Base-by-base conservation (phyloP, 1,140 invertebrate genomes). In the Eumeta japonica region DNA sequence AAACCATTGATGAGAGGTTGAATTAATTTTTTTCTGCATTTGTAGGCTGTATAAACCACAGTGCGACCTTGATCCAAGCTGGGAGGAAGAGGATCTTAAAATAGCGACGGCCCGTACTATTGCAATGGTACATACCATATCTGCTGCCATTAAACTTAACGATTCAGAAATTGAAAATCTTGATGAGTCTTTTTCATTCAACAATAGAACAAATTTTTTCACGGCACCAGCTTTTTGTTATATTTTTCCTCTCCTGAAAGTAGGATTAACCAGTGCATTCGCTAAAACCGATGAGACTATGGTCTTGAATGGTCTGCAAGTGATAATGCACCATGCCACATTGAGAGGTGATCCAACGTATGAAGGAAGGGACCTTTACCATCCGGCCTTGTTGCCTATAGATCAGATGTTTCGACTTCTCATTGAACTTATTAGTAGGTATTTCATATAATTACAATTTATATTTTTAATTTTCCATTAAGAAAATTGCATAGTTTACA, bases 371-470 rank as follows among this genome's bases (percentile, higher is more conserved):
- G 80, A 85, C 45, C 58, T 81, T 28, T 78, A 81, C 35, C 81
- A 90, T 73, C 92, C 92, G 0, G 73, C 79, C 34, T 80, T 89
- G 28, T 75, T 96, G 42, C 93, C 94, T 2, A 77, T 87, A 29
- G 81, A 83, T 50, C 83, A 90, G 40, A 88, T 97, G 78, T 85
- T 94, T 48, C 74, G 84, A 29, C 64, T 93, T 11, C 75, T 95
- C 7, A 81, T 95, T 20, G 79, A 91, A 42, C 75, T 95, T 3
- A 90, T 94, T 49, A 83, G 85, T 81, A 58, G 79, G 74, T 74
- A 20, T 24, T 20, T 24, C 35, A n/a, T n/a, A n/a, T n/a, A n/a
- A n/a, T n/a, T n/a, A n/a, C n/a, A n/a, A n/a, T n/a, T n/a, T n/a
- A n/a, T n/a, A n/a, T n/a, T n/a, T n/a, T n/a, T n/a, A n/a, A n/a